Conservation (phyloP, 2,888 invertebrate species). For the Tetanocera ferruginea region DNA sequence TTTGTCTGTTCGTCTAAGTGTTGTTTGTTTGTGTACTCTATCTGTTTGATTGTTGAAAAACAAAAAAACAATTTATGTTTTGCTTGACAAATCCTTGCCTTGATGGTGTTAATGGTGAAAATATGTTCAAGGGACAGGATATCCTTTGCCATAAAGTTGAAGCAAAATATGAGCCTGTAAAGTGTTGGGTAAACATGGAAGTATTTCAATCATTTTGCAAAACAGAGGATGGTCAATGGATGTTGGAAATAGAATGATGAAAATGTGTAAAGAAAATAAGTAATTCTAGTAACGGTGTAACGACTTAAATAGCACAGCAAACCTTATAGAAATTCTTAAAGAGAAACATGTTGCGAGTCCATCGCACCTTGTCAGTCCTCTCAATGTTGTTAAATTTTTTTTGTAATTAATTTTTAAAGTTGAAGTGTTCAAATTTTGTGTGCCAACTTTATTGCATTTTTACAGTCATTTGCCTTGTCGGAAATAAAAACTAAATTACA, state of each 20-base stretch:
- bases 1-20: background rate
- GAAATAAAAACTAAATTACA: no score
- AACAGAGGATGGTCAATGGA: background rate
- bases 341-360: no score
- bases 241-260: no score
- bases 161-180: background rate
- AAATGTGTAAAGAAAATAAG: background rate
- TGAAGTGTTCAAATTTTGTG: no score
- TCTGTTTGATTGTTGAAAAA: background rate
- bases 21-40: background rate
- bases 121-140: conserved; percentile 12
- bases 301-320: no score
- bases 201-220: background rate
- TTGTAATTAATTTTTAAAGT: no score
- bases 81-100: background rate
- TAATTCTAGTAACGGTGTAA: no score
- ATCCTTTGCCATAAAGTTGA: background rate
- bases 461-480: no score
- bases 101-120: conserved; percentile 6
- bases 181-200: conserved; percentile 2
- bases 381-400: no score
- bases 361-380: no score
- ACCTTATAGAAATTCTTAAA: no score
- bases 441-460: no score
- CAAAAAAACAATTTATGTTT: background rate